A percentile compares a stretch with the other conserved stretches of the same genome.
Evolutionary conservation across 2,113 vertebrate species (phyloP).

Genomic region (Apus apus): DNA sequence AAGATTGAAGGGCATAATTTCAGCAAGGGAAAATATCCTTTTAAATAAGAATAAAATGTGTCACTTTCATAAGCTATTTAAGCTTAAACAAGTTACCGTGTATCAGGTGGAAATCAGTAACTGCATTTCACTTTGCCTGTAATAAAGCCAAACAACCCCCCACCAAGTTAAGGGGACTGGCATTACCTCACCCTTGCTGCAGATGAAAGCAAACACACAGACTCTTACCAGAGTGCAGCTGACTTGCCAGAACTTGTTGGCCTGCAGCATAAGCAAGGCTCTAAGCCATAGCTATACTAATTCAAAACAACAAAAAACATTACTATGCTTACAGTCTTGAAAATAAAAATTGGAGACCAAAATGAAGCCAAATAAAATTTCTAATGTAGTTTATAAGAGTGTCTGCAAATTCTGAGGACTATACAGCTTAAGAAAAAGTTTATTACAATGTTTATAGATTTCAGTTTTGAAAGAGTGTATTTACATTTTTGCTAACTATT

Average conservation of each 20-base stretch:
- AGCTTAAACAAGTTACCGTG: not conserved
- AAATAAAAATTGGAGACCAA: not conserved
- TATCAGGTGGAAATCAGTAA: not conserved
- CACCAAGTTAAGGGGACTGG: not conserved
- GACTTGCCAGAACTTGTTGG: conserved; percentile 21
- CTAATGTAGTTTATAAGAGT: not conserved
- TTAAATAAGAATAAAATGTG: not conserved
- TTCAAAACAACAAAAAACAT: not conserved
- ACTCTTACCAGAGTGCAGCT: not conserved
- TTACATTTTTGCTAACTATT: not conserved
- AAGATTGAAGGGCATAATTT: not conserved
- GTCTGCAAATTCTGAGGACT: not conserved
- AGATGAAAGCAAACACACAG: conserved; percentile 5
- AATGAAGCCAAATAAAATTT: not conserved
- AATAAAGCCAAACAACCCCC: not conserved
- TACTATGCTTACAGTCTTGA: not conserved
- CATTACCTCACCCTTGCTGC: not conserved
- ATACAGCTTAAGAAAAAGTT: not conserved
- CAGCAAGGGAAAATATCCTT: not conserved
- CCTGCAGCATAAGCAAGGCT: conserved; percentile 19
- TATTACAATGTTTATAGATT: not conserved
- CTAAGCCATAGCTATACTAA: not conserved
- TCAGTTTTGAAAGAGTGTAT: not conserved
- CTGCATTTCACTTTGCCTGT: not conserved
- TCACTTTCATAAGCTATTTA: not conserved